phyloP scores from a whole-genome alignment of 2,797 vertebrate species.

The Chloroceryle inda region DNA sequence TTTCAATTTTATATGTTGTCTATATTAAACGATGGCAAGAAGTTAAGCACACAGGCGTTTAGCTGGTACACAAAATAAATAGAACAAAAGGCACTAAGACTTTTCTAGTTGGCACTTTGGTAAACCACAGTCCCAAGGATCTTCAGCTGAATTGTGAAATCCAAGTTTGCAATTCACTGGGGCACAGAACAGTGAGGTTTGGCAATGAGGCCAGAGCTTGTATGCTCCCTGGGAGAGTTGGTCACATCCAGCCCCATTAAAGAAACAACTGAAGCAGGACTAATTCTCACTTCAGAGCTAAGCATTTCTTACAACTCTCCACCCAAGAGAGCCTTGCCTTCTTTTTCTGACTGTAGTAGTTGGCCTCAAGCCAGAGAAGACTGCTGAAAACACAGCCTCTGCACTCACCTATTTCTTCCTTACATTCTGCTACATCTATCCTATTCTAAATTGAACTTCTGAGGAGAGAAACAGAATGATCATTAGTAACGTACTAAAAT shows the following conservation, averaged over 20 bases:
- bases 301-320: not conserved
- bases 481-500: not conserved
- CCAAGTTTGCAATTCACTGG: not conserved
- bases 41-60: not conserved
- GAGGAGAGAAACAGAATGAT: not conserved
- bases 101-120: not conserved
- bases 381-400: not conserved
- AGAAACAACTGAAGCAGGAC: not conserved
- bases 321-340: not conserved
- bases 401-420: not conserved
- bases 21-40: not conserved
- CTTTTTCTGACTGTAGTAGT: not conserved
- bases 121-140: conserved; percentile 11
- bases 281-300: not conserved
- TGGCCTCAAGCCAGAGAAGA: not conserved
- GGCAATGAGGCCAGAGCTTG: accelerated
- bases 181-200: not conserved
- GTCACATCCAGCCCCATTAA: not conserved
- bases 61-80: not conserved
- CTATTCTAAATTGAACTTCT: not conserved
- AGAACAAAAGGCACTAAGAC: not conserved
- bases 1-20: not conserved
- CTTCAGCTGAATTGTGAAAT: conserved; percentile 3
- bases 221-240: accelerated
- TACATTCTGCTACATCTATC: not conserved